A percentile compares a stretch with the other conserved stretches of the same genome.
These are phyloP conservation scores for Lucilia cuprina DNA, from an alignment of 1,140 invertebrate species.

Conservation along the genomic window DNA sequence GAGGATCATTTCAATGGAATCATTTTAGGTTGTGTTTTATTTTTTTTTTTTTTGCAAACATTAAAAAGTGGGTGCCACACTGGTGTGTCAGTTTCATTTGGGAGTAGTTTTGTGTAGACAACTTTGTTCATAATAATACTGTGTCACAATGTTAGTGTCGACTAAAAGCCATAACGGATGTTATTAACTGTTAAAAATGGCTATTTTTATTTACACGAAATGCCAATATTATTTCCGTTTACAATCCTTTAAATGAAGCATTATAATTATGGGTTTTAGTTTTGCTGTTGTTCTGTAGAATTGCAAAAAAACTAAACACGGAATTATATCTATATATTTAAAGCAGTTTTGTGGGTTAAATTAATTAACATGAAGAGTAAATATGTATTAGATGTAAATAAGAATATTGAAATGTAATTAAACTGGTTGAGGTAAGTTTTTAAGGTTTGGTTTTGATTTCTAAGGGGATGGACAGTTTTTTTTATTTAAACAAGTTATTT, in stretches of 20 bases:
- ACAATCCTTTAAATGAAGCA: conserved; percentile 23
- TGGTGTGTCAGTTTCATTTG: conserved; percentile 15
- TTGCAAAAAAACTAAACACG: too few species aligned
- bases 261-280: neutral
- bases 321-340: too few species aligned
- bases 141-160: neutral
- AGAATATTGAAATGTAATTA: too few species aligned
- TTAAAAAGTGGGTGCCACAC: conserved; percentile 23
- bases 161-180: conserved; percentile 20
- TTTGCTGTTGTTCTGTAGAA: neutral
- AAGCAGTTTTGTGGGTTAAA: too few species aligned
- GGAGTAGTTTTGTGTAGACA: neutral
- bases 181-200: conserved; percentile 34
- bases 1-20: neutral
- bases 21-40: neutral
- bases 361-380: too few species aligned
- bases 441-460: too few species aligned
- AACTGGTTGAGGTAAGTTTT: too few species aligned
- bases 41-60: neutral
- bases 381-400: too few species aligned
- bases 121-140: neutral
- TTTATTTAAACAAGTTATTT: too few species aligned
- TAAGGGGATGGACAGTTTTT: too few species aligned
- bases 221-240: conserved; percentile 31
- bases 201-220: conserved; percentile 37